Evolutionary conservation across 2,888 invertebrate species (phyloP).

Genomic region (Acrobasis consociella): DNA sequence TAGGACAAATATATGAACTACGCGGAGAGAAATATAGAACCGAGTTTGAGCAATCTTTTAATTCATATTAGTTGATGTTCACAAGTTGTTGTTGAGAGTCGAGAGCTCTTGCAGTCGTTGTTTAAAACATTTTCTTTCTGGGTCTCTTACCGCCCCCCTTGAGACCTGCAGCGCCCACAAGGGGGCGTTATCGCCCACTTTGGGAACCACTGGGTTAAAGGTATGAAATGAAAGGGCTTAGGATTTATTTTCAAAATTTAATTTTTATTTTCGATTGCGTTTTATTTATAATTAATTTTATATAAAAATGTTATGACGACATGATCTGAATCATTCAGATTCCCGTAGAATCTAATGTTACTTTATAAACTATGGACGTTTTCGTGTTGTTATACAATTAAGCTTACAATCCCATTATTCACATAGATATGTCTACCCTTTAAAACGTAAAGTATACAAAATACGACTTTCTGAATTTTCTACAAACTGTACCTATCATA

Average conservation of each 20-base stretch:
- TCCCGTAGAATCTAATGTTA: constrained; percentile 19
- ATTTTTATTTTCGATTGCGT: constrained; percentile 36
- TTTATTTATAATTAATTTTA: constrained; percentile 30
- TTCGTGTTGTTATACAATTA: constrained; percentile 40
- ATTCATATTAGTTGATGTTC: too few species aligned
- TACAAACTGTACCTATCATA: constrained; percentile 31
- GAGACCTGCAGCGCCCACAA: too few species aligned
- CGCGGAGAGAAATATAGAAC: too few species aligned
- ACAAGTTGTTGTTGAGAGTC: too few species aligned
- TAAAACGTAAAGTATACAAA: constrained; percentile 33
- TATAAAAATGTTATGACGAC: constrained; percentile 54
- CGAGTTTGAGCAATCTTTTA: too few species aligned
- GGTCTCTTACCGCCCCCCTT: too few species aligned
- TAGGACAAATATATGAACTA: too few species aligned
- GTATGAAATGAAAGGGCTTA: too few species aligned
- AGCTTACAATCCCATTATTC: constrained; percentile 45
- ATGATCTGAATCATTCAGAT: constrained; percentile 38
- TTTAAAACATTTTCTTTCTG: too few species aligned
- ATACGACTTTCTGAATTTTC: constrained; percentile 27
- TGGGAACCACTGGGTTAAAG: too few species aligned
- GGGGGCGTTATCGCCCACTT: too few species aligned
- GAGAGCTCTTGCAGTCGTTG: too few species aligned
- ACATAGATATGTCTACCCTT: constrained; percentile 37
- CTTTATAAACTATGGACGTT: constrained; percentile 56
- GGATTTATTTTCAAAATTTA: constrained; percentile 22